Base-by-base conservation (phyloP, 2,888 invertebrate genomes). In the Agrilus mali region DNA sequence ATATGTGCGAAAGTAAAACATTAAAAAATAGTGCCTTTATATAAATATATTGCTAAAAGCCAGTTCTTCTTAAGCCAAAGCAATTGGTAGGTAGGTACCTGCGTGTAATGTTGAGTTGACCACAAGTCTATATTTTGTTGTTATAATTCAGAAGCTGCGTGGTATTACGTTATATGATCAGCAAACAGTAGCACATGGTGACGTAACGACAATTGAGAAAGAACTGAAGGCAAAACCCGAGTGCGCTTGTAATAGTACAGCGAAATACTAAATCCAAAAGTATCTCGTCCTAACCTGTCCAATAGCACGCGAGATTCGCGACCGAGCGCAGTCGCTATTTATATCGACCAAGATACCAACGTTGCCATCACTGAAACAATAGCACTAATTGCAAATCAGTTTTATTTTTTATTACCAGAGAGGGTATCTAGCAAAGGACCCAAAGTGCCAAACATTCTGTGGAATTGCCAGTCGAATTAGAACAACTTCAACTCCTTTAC, bases 231-330 rank as follows among this genome's bases (percentile, higher is more conserved):
- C 40, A 49, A 20, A 20, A 44, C 43, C 42, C 44, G 43, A 27
- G 27, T 27, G 27, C 8, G 27, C 27, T 27, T 10, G 27, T 10
- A 31, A 41, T 33, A 42, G 44, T 38, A 27, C 45, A 50, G 49
- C 51, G 51, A 49, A 41, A 50, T 50, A 46, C 41, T 46, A 41
- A 44, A 36, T 45, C 45, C 43, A 54, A 50, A 49, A 52, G 50
- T 54, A 55, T 55, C 54, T 56, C 53, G 52, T 51, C 50, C 53
- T 56, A 57, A 56, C 52, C 54, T 55, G 54, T 52, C 55, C 53
- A 55, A 53, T 54, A 49, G 50, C 50, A 50, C 52, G 54, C 53
- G 50, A 50, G 47, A 45, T 48, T 38, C 48, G 49, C 48, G 55
- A 45, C 52, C 27, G 27, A 27, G 57, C 59, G 59, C 59, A 59